phyloP scores from a whole-genome alignment of 2,888 invertebrate genomes.

The Phyllotreta striolata region DNA sequence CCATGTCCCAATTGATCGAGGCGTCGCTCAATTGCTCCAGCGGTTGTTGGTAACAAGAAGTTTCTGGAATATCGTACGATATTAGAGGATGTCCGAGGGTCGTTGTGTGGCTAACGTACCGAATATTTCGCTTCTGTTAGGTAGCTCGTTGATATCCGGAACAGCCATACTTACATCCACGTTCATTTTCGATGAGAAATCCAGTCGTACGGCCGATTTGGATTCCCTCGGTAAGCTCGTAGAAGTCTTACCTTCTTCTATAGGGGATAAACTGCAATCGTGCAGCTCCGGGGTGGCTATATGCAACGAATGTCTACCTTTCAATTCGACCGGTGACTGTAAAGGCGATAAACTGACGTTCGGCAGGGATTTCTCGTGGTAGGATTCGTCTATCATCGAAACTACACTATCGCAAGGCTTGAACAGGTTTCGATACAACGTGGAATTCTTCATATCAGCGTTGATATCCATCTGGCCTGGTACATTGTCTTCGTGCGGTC shows the following conservation, averaged over 20 bases:
- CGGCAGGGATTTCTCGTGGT: constrained; percentile 12
- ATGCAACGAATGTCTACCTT: constrained; percentile 34
- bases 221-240: constrained; percentile 49
- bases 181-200: constrained; percentile 44
- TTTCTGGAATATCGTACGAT: constrained; percentile 30
- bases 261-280: constrained; percentile 53
- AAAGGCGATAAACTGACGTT: constrained; percentile 44
- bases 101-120: constrained; percentile 32
- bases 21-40: constrained; percentile 47
- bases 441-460: constrained; percentile 43
- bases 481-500: constrained; percentile 62
- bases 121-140: constrained; percentile 32
- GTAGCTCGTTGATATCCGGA: constrained; percentile 57
- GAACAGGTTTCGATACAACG: constrained; percentile 56
- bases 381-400: constrained; percentile 29
- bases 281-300: constrained; percentile 44
- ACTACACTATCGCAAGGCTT: constrained; percentile 48
- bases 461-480: constrained; percentile 21
- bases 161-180: constrained; percentile 49
- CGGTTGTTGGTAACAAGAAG: constrained; percentile 25
- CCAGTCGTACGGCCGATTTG: constrained; percentile 63
- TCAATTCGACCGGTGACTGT: constrained; percentile 48
- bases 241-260: constrained; percentile 25
- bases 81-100: not conserved
- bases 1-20: constrained; percentile 58